A percentile compares a stretch with the other conserved stretches of the same genome.
These are phyloP conservation scores for Saguinus imperator DNA, from an alignment of 2,113 vertebrate species.

Conservation along the genomic window DNA sequence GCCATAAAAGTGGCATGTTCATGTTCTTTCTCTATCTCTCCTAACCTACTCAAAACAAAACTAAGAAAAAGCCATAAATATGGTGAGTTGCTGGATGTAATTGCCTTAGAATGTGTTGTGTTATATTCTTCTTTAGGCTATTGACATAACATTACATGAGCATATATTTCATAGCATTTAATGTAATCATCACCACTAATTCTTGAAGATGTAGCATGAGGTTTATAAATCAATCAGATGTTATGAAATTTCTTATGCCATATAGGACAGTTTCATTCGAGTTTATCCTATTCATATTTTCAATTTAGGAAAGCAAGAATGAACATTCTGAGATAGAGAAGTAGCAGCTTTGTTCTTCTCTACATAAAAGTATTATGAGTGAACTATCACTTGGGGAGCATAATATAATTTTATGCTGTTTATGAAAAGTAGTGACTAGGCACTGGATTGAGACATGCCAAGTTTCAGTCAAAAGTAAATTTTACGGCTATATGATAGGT, in stretches of 20 bases:
- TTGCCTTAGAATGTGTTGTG: not conserved
- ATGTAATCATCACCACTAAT: conserved; percentile 2
- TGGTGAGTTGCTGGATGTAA: not conserved
- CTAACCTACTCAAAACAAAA: not conserved
- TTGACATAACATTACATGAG: conserved; percentile 30
- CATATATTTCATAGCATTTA: conserved; percentile 38
- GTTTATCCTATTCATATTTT: not conserved
- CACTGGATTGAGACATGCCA: conserved; percentile 5
- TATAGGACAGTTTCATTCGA: not conserved
- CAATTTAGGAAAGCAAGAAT: not conserved
- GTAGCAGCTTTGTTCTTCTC: not conserved
- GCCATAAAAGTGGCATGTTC: not conserved
- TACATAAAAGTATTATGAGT: conserved; percentile 5
- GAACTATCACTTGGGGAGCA: conserved; percentile 39
- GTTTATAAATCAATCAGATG: conserved; percentile 23
- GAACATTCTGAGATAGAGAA: not conserved
- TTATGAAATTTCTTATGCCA: not conserved
- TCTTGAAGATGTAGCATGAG: conserved; percentile 16
- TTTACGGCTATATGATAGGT: conserved; percentile 47
- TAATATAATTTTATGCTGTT: not conserved
- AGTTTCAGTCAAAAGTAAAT: conserved; percentile 60
- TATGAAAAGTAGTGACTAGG: conserved; percentile 31
- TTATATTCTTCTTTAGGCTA: conserved; percentile 36
- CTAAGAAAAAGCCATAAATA: not conserved
- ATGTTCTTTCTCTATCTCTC: not conserved